A percentile compares a stretch with the other conserved stretches of the same genome.
Evolutionary conservation across 2,888 invertebrate genomes (phyloP).

Genomic region (Drosophila multiciliata): DNA sequence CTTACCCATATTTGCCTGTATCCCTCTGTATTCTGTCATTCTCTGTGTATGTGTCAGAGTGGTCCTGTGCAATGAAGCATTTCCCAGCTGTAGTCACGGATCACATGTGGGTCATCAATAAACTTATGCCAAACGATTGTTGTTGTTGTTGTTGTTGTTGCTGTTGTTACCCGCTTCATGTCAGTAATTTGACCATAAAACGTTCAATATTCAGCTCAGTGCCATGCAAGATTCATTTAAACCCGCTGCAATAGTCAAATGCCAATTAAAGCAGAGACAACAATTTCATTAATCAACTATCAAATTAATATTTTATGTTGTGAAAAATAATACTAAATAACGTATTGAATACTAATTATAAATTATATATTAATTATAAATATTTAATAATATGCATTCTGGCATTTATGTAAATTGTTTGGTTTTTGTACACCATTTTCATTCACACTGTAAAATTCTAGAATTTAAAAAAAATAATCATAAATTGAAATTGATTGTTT

Average conservation of each 20-base stretch:
- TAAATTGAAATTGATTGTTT: neutral
- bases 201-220: conserved; percentile 17
- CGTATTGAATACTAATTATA: neutral
- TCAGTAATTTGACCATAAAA: conserved; percentile 37
- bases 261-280: neutral
- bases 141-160: conserved; percentile 1
- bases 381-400: no score
- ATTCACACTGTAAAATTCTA: neutral
- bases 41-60: conserved; percentile 7
- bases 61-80: conserved; percentile 61
- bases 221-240: neutral
- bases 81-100: conserved; percentile 39
- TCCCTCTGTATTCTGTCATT: neutral
- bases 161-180: conserved; percentile 3
- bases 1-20: neutral
- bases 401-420: neutral
- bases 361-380: no score
- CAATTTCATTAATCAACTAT: neutral
- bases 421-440: neutral
- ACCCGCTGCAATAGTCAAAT: conserved; percentile 5
- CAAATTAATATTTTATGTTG: neutral
- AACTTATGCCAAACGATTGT: conserved; percentile 31
- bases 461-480: neutral
- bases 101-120: conserved; percentile 71
- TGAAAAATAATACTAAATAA: neutral